A percentile compares a stretch with the other conserved stretches of the same genome.
phyloP scores from a whole-genome alignment of 2,797 vertebrate genomes.

The Leptodactylus fallax region DNA sequence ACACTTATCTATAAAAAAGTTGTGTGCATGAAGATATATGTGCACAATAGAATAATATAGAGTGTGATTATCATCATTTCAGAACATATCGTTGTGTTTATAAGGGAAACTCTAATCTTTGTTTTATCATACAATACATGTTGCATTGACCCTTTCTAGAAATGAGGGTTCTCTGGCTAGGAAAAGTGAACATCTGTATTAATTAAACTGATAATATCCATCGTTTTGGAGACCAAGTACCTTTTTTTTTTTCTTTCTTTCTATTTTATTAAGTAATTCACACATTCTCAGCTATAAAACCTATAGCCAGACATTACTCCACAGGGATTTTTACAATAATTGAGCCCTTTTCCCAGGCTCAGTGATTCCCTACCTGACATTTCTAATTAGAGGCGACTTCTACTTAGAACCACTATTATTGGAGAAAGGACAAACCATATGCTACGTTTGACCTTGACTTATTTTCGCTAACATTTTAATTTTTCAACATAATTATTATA shows the following conservation, averaged over 20 bases:
- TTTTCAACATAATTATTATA: constrained; percentile 44
- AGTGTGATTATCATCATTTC: neutral
- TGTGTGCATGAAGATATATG: neutral
- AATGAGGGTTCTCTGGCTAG: neutral
- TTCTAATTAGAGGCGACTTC: constrained; percentile 61
- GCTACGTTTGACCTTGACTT: constrained; percentile 58
- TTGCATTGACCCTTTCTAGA: constrained; percentile 10
- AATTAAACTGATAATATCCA: constrained; percentile 54
- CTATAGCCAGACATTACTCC: constrained; percentile 61
- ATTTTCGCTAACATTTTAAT: constrained; percentile 41
- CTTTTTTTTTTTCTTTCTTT: constrained; percentile 37
- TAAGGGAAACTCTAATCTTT: neutral
- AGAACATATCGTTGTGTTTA: neutral
- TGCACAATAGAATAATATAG: neutral
- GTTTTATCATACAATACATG: neutral
- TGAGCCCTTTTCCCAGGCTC: constrained; percentile 59
- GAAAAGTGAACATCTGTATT: constrained; percentile 61
- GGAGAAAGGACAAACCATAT: constrained; percentile 59
- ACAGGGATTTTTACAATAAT: constrained; percentile 61
- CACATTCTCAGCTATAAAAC: constrained; percentile 58
- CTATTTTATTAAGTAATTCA: constrained; percentile 54
- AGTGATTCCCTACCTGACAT: constrained; percentile 63
- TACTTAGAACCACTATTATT: constrained; percentile 59
- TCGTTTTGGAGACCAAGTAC: constrained; percentile 43
- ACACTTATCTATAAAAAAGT: too few relatives aligned